Evolutionary conservation across 2,797 vertebrate species (phyloP), one percentile per base, ranked within the genome.

Genomic region (Alcedo quadribrachys): DNA sequence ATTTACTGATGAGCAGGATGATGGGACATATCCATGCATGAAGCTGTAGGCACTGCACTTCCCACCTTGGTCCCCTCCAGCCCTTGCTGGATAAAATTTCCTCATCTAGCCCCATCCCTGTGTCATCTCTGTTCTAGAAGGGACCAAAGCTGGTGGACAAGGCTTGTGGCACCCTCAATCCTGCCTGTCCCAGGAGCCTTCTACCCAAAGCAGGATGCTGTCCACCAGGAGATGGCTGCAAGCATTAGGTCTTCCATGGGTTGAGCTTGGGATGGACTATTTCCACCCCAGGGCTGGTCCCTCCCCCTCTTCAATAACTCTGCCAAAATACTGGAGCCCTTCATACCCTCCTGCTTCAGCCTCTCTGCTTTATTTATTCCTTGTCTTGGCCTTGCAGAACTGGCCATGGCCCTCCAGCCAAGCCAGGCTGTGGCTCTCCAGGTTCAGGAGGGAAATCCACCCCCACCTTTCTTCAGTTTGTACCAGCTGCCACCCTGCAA

Each of bases 71-170:
- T 81, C 78, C 69, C 70, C 51, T 81, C 40, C 55, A 61, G 37
- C 35, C 40, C 46, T 62, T 70, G 24, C 40, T 37, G 9, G 53
- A 32, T 30, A 28, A 42, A 69, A 6, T 11, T 40, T 81, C 48
- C 20, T 8, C 22, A 27, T 0, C 0, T 35, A 74, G 65, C 30
- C 20, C 25, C 0, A 0, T 35, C 40, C 58, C 14, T 4, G 2
- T 5, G 12, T 12, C 9, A 2, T 27, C 25, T 68, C 62, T 46
- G 73, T 48, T 68, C 42, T 20, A 50, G 51, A 74, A 20, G n/a
- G n/a, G 53, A 22, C 24, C 53, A 48, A 74, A 11, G 22, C 25
- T 66, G 46, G 28, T 57, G 46, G 42, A 37, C 46, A 62, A 62
- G 73, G 14, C 57, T 61, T 61, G 25, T 43, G 57, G 21, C 57